Base-by-base conservation (phyloP, 1,140 invertebrate genomes). In the Ips nitidus region DNA sequence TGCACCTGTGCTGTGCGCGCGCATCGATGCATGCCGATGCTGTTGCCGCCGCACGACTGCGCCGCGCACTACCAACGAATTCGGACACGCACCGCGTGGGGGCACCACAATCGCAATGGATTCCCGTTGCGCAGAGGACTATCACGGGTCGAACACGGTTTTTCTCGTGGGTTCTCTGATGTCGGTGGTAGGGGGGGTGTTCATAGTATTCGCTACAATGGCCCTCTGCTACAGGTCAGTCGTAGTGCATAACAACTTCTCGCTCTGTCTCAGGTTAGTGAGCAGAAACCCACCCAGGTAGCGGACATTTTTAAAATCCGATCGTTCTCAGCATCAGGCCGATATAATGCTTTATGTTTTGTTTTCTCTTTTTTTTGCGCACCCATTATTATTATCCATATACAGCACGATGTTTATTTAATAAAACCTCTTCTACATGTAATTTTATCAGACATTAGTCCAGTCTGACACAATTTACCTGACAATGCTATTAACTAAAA, bases 141-240 rank as follows among this genome's bases (percentile, higher is more conserved):
- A 92, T 87, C 91, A 93, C 87, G 92, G 93, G 85, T 94, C 92
- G 84, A 94, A 94, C 89, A 94, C 93, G 85, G 91, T 94, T 85
- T 93, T 94, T 89, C 90, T 98, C 87, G 95, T 98, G 84, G 93
- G 91, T 87, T 94, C 95, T 85, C 91, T 98, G 87, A 96, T 97
- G 88, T 95, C 94, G 84, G 94, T 97, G 87, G 94, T 98, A 88
- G 95, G 95, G 87, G 94, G 94, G 87, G 94, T 98, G 87, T 97
- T 98, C 89, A 90, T 98, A 87, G 89, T 96, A 87, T 96, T 98
- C 90, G 93, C 94, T 85, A 89, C 96, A 86, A 93, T 97, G 89
- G 94, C 95, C 87, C 91, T 97, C 86, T 98, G 96, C 91, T 98
- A 98, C 92, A 95, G 95, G 93, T 95, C 92, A 93, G 92, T 95